These are phyloP conservation scores for Tetanocera ferruginea DNA, from an alignment of 2,888 invertebrate genomes.

Conservation along the genomic window DNA sequence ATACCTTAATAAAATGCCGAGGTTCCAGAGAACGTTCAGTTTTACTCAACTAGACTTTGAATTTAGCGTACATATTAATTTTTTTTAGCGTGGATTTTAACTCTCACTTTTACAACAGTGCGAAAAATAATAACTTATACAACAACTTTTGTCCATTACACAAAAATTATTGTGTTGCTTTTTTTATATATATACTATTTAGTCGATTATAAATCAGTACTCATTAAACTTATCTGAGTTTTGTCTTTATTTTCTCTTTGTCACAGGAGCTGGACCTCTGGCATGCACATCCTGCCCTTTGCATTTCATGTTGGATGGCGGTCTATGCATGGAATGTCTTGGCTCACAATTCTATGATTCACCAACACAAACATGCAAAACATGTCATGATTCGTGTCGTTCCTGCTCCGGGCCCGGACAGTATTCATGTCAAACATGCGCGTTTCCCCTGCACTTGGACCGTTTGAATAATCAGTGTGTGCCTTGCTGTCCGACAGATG, in stretches of 20 bases:
- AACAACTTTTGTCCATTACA: too few relatives aligned
- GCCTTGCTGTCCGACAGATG: slow-evolving; percentile 77
- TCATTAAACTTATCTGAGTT: background rate
- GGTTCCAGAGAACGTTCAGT: too few relatives aligned
- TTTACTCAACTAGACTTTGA: too few relatives aligned
- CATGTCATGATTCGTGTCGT: slow-evolving; percentile 77
- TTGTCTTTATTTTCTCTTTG: background rate
- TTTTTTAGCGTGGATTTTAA: too few relatives aligned
- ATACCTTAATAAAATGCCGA: too few relatives aligned
- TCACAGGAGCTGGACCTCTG: slow-evolving; percentile 78
- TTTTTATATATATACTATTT: too few relatives aligned
- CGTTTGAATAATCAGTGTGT: slow-evolving; percentile 83
- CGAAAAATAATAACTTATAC: too few relatives aligned
- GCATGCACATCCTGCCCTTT: slow-evolving; percentile 81
- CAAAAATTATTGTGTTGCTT: too few relatives aligned
- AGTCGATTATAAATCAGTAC: too few relatives aligned
- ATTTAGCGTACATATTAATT: too few relatives aligned
- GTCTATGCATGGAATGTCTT: slow-evolving; percentile 82
- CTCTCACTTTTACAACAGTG: too few relatives aligned
- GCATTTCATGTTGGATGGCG: slow-evolving; percentile 80
- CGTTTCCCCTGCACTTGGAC: slow-evolving; percentile 77
- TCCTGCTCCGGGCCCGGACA: slow-evolving; percentile 79
- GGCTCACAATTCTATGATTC: slow-evolving; percentile 81
- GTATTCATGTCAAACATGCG: slow-evolving; percentile 78
- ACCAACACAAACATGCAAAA: slow-evolving; percentile 77